Conservation (phyloP, 2,797 vertebrate genomes). For the Hoplostethus atlanticus region DNA sequence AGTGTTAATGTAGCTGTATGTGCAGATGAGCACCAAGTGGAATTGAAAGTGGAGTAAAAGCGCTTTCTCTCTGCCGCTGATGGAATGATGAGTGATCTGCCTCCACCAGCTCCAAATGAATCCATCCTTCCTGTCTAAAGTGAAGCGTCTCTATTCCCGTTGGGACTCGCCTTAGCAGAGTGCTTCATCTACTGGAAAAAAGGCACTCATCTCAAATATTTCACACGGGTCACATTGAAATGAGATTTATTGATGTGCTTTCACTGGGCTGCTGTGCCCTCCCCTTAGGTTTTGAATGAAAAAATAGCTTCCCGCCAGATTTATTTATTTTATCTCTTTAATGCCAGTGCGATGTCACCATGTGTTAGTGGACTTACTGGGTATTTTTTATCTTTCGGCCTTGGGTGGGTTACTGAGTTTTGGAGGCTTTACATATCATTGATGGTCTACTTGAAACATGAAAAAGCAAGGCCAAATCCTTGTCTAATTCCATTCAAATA, state of each 20-base stretch:
- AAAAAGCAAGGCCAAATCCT: background rate
- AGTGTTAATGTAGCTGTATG: constrained; percentile 38
- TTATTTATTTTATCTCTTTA: constrained; percentile 36
- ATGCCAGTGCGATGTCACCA: constrained; percentile 25
- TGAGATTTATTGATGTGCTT: constrained; percentile 48
- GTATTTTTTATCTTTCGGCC: constrained; percentile 4
- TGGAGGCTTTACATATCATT: background rate
- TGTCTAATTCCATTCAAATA: background rate
- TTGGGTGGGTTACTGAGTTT: constrained; percentile 1
- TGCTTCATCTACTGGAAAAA: constrained; percentile 59
- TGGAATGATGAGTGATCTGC: constrained; percentile 58
- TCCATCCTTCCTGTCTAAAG: constrained; percentile 52
- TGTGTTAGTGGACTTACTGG: constrained; percentile 3
- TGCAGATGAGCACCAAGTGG: constrained; percentile 28
- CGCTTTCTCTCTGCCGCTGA: constrained; percentile 38
- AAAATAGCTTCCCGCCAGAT: constrained; percentile 13
- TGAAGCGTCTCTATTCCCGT: constrained; percentile 42
- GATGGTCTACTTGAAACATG: constrained; percentile 1
- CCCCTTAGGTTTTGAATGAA: background rate
- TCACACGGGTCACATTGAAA: constrained; percentile 57
- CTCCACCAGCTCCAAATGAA: constrained; percentile 47
- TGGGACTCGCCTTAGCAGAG: constrained; percentile 40
- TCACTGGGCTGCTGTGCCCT: constrained; percentile 1
- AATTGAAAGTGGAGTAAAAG: constrained; percentile 43
- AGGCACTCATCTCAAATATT: constrained; percentile 44